phyloP scores from a whole-genome alignment of 2,797 vertebrate genomes.

The Loriculus beryllinus region DNA sequence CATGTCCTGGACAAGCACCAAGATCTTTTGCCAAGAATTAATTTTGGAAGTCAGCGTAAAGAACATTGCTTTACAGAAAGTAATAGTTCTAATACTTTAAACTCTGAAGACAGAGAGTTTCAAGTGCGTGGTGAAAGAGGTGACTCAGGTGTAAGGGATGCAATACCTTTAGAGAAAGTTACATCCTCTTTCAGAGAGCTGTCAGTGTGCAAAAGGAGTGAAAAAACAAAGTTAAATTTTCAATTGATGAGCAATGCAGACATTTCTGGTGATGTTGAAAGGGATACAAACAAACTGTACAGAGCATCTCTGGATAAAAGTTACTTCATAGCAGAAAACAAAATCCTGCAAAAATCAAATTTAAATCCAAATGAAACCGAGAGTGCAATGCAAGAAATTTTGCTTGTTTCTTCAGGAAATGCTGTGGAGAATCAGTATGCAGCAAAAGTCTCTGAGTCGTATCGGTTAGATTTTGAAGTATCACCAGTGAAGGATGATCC shows the following conservation, averaged over 20 bases:
- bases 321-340: neutral
- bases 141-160: neutral
- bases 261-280: neutral
- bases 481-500: neutral
- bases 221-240: neutral
- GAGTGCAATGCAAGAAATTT: neutral
- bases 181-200: neutral
- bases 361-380: neutral
- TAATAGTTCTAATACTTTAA: neutral
- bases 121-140: neutral
- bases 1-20: neutral
- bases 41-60: neutral
- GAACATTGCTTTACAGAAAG: neutral
- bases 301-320: neutral
- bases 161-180: neutral
- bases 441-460: neutral
- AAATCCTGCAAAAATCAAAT: neutral
- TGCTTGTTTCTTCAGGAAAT: neutral
- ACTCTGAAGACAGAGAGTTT: neutral
- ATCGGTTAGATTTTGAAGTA: neutral
- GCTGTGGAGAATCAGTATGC: neutral
- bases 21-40: neutral
- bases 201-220: neutral
- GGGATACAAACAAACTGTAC: neutral
- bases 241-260: neutral